Base-by-base conservation (phyloP, 1,140 invertebrate species). In the Leptinotarsa lineolata region DNA sequence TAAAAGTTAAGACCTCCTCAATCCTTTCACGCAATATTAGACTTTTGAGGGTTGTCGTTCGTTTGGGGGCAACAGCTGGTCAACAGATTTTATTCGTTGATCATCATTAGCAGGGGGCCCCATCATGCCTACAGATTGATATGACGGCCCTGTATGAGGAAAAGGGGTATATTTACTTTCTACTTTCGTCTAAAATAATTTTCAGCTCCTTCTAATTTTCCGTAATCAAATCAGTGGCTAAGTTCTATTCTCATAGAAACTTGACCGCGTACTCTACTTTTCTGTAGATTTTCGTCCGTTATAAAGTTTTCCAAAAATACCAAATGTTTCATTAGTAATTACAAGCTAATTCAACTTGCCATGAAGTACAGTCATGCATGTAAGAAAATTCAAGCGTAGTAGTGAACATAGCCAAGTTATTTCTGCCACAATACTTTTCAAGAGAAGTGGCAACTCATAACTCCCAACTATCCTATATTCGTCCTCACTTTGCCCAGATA, bases 371-470 rank as follows among this genome's bases (percentile, higher is more conserved):
- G 70, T 72, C 12, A 21, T 54, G 39, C 44, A 54, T 67, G 72
- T 60, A 46, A 61, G 70, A 63, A 71, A 71, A 71, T 15, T 70
- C 30, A n/a, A 39, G 48, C 73, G 24, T 20, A 72, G 73, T 63
- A 66, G 71, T 54, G 71, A 59, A 68, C 13, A 54, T 2, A 15
- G 73, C 68, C 64, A 61, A 70, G 74, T 74, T 77, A 77, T 77
- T 77, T 77, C 72, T 75, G 76, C 60, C 61, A 39, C 21, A 45
- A 61, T 44, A 16, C 59, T 60, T 69, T 18, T 44, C 30, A 66
- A 66, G 58, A 69, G 71, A 68, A 72, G 21, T 21, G 48, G 68
- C n/a, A 21, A 58, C 6, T 58, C 30, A 15, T 24, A 46, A 24
- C 39, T 54, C 48, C 44, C 66, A 44, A 71, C 16, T 54, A 61